Percentiles rank a stretch among this genome's conserved stretches.
Evolutionary conservation across 1,140 invertebrate genomes (phyloP).

Genomic region (Zaprionus inermis): DNA sequence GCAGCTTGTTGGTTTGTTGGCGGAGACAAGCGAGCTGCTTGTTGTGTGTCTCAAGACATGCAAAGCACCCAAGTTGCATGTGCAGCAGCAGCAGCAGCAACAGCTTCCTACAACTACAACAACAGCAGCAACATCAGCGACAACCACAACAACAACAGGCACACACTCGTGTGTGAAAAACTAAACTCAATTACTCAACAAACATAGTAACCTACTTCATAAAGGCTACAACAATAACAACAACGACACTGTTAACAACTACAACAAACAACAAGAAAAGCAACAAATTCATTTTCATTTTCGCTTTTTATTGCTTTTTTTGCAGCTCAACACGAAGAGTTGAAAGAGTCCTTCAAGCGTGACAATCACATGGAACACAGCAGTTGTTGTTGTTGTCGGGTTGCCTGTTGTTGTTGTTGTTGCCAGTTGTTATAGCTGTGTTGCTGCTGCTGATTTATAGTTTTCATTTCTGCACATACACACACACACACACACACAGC

Average conservation of each 20-base stretch:
- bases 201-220: constrained; percentile 82
- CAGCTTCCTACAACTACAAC: constrained; percentile 71
- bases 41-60: constrained; percentile 56
- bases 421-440: constrained; percentile 52
- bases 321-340: constrained; percentile 32
- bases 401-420: constrained; percentile 31
- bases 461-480: constrained; percentile 79
- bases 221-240: constrained; percentile 50
- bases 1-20: constrained; percentile 14
- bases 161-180: constrained; percentile 76
- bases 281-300: constrained; percentile 83
- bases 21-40: constrained; percentile 47
- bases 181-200: constrained; percentile 82
- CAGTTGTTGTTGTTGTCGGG: constrained; percentile 47
- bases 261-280: constrained; percentile 74
- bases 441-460: constrained; percentile 76
- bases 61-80: constrained; percentile 69
- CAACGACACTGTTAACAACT: constrained; percentile 71
- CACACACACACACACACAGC: too few species aligned
- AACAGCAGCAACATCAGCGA: constrained; percentile 25
- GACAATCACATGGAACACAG: constrained; percentile 73
- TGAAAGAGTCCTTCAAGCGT: constrained; percentile 78
- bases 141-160: constrained; percentile 42
- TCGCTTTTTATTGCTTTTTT: constrained; percentile 67
- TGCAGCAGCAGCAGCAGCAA: constrained; percentile 59